Base-by-base conservation (phyloP, 2,113 vertebrate species). In the Bagarius yarrelli region DNA sequence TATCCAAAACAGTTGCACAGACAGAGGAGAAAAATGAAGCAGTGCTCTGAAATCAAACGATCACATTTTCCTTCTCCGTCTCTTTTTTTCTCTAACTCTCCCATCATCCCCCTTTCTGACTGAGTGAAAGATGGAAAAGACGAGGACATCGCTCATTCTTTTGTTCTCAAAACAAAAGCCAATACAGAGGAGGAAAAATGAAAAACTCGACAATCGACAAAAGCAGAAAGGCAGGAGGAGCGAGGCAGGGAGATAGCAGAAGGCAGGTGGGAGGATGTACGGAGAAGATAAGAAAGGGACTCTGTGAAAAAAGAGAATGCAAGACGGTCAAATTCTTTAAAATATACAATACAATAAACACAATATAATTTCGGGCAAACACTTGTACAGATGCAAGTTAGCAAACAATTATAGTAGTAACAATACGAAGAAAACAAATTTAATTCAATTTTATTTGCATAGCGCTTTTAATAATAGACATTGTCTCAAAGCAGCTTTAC, bases 71-170 rank as follows among this genome's bases (percentile, higher is more conserved):
- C 63, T 70, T 36, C 30, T 64, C 52, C 36, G 44, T 27, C 60
- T 72, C 66, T 25, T 4, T 76, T 69, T 72, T 69, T 60, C 44
- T 47, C 44, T 4, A 11, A 47, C 44, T 40, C 74, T 72, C 63
- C 40, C 19, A 13, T 78, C 72, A 66, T 72, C 70, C 79, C 77
- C 9, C 32, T 40, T 13, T 12, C 47, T 16, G 25, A 47, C 53
- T 80, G 86, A 85, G 78, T 85, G 83, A 83, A 81, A 80, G 81
- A 85, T 76, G 80, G 83, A 85, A 78, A 81, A 83, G 81, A 86
- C 78, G 78, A 71, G 78, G 77, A 81, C 78, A 83, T 86, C 83
- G 60, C 69, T 61, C 71, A 27, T 80, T 44, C 80, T 86, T 47
- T 86, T 86, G 83, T 86, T 82, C 85, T 63, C 18, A 52, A 83